Percentiles rank a stretch among this genome's conserved stretches.
Evolutionary conservation across 2,113 vertebrate species (phyloP).

Genomic region (Calyptommatus sinebrachiatus): DNA sequence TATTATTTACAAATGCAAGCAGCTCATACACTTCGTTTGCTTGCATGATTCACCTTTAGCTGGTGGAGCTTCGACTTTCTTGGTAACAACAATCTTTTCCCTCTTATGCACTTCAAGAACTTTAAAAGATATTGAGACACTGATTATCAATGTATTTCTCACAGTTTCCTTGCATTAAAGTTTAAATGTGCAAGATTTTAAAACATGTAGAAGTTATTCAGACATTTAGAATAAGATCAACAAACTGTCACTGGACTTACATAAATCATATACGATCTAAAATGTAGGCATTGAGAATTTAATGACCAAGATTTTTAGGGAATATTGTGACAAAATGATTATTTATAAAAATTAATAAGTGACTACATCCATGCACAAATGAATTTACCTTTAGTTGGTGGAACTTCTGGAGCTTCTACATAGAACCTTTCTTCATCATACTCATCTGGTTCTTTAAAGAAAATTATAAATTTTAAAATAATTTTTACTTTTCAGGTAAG

Average conservation of each 20-base stretch:
- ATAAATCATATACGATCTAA: too few species aligned
- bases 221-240: neutral
- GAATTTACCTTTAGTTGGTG: conserved; percentile 45
- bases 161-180: neutral
- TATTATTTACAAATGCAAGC: too few species aligned
- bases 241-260: too few species aligned
- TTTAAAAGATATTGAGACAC: conserved; percentile 60
- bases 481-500: conserved; percentile 6
- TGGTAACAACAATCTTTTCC: conserved; percentile 67
- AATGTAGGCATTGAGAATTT: neutral
- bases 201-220: neutral
- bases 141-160: neutral
- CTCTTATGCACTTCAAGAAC: conserved; percentile 65
- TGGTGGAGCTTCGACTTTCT: conserved; percentile 59
- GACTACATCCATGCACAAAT: too few species aligned
- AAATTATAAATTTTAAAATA: conserved; percentile 52
- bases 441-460: conserved; percentile 73
- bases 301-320: neutral
- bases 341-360: too few species aligned
- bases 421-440: conserved; percentile 60
- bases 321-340: too few species aligned
- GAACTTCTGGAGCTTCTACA: conserved; percentile 67
- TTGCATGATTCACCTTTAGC: conserved; percentile 59
- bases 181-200: neutral
- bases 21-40: neutral